phyloP scores from a whole-genome alignment of 2,888 invertebrate species.

The Crematogaster levior region DNA sequence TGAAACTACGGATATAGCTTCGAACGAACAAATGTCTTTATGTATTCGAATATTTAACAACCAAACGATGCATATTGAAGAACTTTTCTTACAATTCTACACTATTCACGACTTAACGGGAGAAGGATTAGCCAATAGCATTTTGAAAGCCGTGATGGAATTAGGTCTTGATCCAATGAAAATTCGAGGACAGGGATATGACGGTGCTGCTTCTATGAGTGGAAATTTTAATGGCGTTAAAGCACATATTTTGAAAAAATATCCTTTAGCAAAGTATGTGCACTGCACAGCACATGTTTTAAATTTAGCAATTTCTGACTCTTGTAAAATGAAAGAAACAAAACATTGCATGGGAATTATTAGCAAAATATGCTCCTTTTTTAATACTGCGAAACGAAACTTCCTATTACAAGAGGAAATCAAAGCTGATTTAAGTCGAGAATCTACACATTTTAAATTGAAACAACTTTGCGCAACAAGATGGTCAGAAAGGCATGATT shows the following conservation, averaged over 20 bases:
- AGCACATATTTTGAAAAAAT: neutral
- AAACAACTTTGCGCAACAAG: neutral
- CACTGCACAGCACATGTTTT: constrained; percentile 10
- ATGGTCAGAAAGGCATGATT: constrained; percentile 20
- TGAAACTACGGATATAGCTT: neutral
- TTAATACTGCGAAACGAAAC: neutral
- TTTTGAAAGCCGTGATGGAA: neutral
- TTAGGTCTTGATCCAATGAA: constrained; percentile 8
- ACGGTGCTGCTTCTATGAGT: constrained; percentile 11
- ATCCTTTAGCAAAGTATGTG: neutral
- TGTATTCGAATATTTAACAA: constrained; percentile 8
- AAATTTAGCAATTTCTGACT: constrained; percentile 11
- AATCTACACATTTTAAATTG: neutral
- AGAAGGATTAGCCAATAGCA: neutral
- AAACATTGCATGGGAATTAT: constrained; percentile 22
- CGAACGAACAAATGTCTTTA: constrained; percentile 7
- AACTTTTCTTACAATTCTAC: constrained; percentile 20
- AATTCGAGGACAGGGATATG: constrained; percentile 7
- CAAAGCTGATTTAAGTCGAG: constrained; percentile 1
- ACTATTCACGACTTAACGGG: constrained; percentile 9
- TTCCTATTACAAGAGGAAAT: neutral
- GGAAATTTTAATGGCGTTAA: constrained; percentile 27
- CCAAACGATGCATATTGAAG: constrained; percentile 12
- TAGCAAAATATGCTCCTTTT: constrained; percentile 13
- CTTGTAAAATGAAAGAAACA: constrained; percentile 10